Evolutionary conservation across 2,888 invertebrate species (phyloP), one percentile per base, ranked within the genome.

Genomic region (Piscicola geometra): DNA sequence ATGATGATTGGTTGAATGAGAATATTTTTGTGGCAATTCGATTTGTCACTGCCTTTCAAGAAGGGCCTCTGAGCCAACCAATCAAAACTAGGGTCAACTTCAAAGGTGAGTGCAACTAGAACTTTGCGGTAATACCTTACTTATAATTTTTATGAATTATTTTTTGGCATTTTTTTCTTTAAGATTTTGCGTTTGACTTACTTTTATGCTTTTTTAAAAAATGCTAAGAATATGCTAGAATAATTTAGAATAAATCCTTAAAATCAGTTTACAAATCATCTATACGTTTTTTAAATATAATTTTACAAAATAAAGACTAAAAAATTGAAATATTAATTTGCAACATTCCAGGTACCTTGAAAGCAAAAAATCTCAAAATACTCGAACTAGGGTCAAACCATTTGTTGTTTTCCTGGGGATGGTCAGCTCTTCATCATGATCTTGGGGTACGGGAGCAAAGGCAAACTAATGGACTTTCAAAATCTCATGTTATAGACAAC

Each of bases 1-100:
- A 56, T 3, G n/a, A 56, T 56, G 60, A 56, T 56, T 56, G 60
- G 60, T 21, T 56, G 60, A 56, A 56, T 25, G 60, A 56, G n/a
- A n/a, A 56, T 9, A 5, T 56, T 5, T 56, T 56, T 56, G 60
- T 56, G n/a, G 60, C 60, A 9, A 56, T 56, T n/a, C 60, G 60
- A 56, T 56, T 56, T 9, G 60, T 25, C 60, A 56, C 12, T 25
- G 12, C 12, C 5, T 56, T 25, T 25, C 60, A 56, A 56, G 60
- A 56, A 5, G 60, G 60, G 3, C 60, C 60, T 25, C 25, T 56
- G 12, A 56, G 60, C 25, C 60, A 56, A n/a, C 60, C 60, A 56
- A 56, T 56, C 60, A 56, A n/a, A 5, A 56, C n/a, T 3, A 56
- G n/a, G 60, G 25, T 56, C 21, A 56, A 56, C 25, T 18, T 56